These are phyloP conservation scores for Coracopsis vasa DNA, from an alignment of 2,113 vertebrate species.

Conservation along the genomic window DNA sequence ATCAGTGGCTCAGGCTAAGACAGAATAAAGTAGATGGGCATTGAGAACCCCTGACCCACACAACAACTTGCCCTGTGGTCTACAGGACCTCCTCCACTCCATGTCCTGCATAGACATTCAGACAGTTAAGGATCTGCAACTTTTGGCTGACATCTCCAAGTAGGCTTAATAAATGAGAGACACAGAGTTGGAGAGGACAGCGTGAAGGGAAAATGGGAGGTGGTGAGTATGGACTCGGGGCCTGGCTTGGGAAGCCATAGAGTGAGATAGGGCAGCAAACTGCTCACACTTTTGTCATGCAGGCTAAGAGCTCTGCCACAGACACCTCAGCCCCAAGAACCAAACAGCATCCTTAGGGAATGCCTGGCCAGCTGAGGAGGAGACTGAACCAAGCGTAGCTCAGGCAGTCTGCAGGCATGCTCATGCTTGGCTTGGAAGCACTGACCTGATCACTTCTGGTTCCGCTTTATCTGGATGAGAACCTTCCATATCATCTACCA, in stretches of 20 bases:
- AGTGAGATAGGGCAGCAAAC: not conserved
- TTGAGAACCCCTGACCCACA: not conserved
- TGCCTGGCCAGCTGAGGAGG: not conserved
- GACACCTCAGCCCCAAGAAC: not conserved
- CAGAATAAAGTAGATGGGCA: rapidly evolving
- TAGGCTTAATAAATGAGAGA: not conserved
- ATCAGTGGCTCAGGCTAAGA: not conserved
- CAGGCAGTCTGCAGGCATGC: rapidly evolving
- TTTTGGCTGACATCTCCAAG: not conserved
- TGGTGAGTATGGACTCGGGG: not conserved
- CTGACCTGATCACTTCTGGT: not conserved
- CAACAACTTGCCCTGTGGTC: not conserved
- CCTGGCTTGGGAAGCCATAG: not conserved
- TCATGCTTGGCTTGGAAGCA: not conserved
- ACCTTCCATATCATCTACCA: not conserved
- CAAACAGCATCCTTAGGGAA: not conserved
- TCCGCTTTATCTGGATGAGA: not conserved
- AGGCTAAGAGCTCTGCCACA: not conserved
- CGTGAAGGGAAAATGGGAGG: not conserved
- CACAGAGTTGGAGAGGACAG: not conserved
- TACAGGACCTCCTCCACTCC: not conserved
- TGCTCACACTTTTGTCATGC: rapidly evolving
- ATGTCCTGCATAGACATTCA: not conserved
- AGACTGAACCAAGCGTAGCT: not conserved
- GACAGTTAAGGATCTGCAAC: not conserved